Evolutionary conservation across 1,140 invertebrate genomes (phyloP), one percentile per base, ranked within the genome.

Genomic region (Zaprionus tsacasi): DNA sequence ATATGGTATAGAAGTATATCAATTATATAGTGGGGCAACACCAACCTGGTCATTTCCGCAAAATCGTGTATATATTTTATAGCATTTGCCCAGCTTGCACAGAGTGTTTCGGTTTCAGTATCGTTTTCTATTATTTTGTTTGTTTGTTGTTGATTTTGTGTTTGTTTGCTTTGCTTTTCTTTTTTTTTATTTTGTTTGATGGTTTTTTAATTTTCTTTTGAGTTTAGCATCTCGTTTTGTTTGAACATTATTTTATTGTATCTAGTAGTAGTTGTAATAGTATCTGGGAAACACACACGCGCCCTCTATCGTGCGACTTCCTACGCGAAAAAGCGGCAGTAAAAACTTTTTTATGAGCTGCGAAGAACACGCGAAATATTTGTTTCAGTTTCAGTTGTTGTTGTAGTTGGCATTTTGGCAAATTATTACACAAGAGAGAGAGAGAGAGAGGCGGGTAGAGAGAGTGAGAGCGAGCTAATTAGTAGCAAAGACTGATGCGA

Each of bases 41-140:
- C 85, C 64, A 85, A 89, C 85, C 85, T 89, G 79, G 85, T 89
- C 85, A 89, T 89, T 81, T 89, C 86, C 86, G 72, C 64, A 83
- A 89, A 70, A 54, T 36, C 33, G 33, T 57, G 38, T 21, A 55
- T 21, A 55, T 65, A 25, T 27, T 70, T 70, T 89, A 87, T 52
- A 83, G 79, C 85, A 89, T 89, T 88, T 76, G 83, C 83, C 80
- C 70, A 48, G 77, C 43, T 43, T 71, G 63, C 61, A 55, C 38
- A 30, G 5, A 54, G 30, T 69, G 78, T 86, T 56, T 81, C 63
- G 27, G 48, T 50, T 48, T 12, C 21, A 11, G 1, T 54, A 11
- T 33, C 11, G 10, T 1, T 54, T 35, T 52, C 25, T 61, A n/a
- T 40, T 30, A 17, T 35, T 45, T 33, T 15, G 3, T 60, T 70